phyloP scores from a whole-genome alignment of 2,888 invertebrate species.

The Pachliopta kotzebuea region DNA sequence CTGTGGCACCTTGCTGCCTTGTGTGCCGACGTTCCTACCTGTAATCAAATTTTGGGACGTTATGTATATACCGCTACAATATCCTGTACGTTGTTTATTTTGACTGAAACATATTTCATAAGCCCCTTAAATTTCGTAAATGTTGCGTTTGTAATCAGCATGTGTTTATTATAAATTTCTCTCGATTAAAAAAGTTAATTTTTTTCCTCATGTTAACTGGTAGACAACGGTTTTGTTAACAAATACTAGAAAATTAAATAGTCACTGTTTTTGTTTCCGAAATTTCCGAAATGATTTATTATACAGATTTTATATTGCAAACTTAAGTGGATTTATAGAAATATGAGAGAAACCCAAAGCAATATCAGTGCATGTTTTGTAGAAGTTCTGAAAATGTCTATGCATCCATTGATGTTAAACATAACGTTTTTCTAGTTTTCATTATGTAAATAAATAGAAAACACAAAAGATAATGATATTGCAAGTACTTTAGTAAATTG shows the following conservation, averaged over 20 bases:
- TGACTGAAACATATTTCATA: conserved; percentile 1
- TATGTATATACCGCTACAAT: conserved; percentile 1
- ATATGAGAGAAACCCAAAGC: too few species aligned
- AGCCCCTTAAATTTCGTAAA: neutral
- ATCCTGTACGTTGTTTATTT: conserved; percentile 1
- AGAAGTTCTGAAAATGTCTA: neutral
- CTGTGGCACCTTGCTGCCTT: conserved; percentile 3
- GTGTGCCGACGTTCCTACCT: conserved; percentile 2
- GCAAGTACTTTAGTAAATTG: neutral
- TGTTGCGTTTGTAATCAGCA: neutral
- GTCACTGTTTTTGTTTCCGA: too few species aligned
- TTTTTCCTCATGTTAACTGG: too few species aligned
- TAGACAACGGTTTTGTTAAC: too few species aligned
- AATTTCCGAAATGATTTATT: too few species aligned
- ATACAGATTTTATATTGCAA: too few species aligned
- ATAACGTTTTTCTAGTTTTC: neutral
- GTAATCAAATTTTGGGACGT: conserved; percentile 5
- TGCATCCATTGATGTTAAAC: neutral
- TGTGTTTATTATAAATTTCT: neutral
- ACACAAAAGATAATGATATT: neutral
- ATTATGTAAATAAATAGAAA: neutral
- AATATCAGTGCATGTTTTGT: too few species aligned
- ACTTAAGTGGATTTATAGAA: too few species aligned
- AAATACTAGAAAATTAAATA: too few species aligned
- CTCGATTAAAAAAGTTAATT: too few species aligned